Base-by-base conservation (phyloP, 2,113 vertebrate genomes). In the Hipposideros armiger region DNA sequence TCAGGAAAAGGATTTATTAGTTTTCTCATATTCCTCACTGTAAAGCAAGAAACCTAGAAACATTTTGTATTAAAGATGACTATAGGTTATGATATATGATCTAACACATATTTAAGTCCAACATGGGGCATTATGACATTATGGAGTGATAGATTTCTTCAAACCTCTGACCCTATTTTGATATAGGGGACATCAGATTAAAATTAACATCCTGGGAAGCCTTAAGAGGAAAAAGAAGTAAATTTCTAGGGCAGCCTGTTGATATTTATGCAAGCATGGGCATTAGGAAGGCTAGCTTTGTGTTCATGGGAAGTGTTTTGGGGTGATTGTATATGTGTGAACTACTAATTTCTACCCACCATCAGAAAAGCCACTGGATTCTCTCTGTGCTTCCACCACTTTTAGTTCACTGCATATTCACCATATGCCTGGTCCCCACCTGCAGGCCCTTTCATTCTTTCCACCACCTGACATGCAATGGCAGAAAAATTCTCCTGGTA, bases 41-140 rank as follows among this genome's bases (percentile, higher is more conserved):
- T 88, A 40, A 84, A 82, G 28, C 47, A 84, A 96, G 76, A 60
- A 92, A 69, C 28, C n/a, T 66, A 52, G n/a, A 80, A 85, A 70
- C 74, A 26, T 52, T 86, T 91, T 91, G 87, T 54, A 85, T 85
- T 85, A 87, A 70, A 83, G 40, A 26, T 64, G 32, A 77, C n/a
- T 73, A 13, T 10, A 87, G 30, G 47, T 45, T 70, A 60, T 67
- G 20, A 56, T 58, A 8, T 58, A 42, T 62, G 47, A 77, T 52
- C 30, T 64, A 62, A 81, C 7, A 42, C 15, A 92, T 52, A 67
- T 67, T 94, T 64, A 78, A 58, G 86, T 22, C 9, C 9, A n/a
- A 5, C 7, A 47, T 87, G 40, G 30, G 20, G 16, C 15, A 56
- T 36, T 82, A 77, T 70, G 54, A 50, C 16, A 20, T 2, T 45